Percentiles rank a stretch among this genome's conserved stretches.
These are phyloP conservation scores for Lichenostomus cassidix DNA, from an alignment of 2,113 vertebrate genomes.

Conservation along the genomic window DNA sequence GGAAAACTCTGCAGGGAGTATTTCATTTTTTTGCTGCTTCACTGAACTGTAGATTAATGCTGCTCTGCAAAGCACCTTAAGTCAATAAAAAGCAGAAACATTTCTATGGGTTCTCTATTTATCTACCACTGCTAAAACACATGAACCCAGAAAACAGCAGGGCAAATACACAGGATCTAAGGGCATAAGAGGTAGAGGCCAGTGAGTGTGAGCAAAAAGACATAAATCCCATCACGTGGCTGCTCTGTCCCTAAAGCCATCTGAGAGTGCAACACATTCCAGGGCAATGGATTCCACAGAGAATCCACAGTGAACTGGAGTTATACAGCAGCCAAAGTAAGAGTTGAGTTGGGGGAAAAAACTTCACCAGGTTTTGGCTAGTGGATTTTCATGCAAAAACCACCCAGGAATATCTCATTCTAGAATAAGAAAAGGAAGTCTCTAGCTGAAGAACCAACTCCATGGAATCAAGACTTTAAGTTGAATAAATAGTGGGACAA, in stretches of 20 bases:
- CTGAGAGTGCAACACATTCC: neutral
- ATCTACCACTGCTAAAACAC: neutral
- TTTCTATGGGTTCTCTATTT: neutral
- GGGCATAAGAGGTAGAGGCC: neutral
- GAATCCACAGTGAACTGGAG: neutral
- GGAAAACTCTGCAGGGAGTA: constrained; percentile 37
- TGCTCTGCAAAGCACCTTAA: constrained; percentile 24
- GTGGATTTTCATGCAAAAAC: neutral
- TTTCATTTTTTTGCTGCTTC: constrained; percentile 53
- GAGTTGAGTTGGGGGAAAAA: neutral
- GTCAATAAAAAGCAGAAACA: constrained; percentile 39
- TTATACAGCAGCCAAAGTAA: neutral
- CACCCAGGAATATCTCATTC: neutral
- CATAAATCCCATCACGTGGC: neutral
- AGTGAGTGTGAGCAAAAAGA: neutral
- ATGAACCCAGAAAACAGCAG: neutral
- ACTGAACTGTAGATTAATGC: constrained; percentile 55
- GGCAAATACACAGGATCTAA: neutral
- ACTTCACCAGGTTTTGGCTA: neutral
- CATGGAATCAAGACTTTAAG: neutral
- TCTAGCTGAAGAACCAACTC: neutral
- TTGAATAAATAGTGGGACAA: neutral
- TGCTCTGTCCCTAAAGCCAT: neutral
- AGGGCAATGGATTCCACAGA: neutral
- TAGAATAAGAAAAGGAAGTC: neutral